Conservation (phyloP, 2,797 vertebrate species). For the Chelidonichthys spinosus region DNA sequence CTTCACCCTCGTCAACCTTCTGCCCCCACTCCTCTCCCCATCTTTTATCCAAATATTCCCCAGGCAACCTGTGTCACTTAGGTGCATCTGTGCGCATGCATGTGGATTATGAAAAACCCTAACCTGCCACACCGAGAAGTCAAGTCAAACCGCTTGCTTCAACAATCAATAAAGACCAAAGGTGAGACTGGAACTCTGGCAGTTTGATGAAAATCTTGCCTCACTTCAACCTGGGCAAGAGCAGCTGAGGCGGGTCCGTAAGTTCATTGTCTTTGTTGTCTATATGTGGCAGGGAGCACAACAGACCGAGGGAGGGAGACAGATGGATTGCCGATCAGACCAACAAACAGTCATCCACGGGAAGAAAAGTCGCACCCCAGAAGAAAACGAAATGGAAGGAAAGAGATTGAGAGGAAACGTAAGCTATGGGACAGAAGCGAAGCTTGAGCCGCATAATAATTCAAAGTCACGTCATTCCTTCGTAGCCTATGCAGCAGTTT, state of each 20-base stretch:
- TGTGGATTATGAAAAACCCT: conserved; percentile 12
- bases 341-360: conserved; percentile 15
- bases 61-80: conserved; percentile 9
- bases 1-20: conserved; percentile 13
- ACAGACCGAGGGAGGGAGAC: background rate
- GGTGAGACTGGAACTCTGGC: background rate
- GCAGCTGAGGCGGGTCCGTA: background rate
- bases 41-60: conserved; percentile 28
- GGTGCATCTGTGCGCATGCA: background rate
- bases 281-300: conserved; percentile 8
- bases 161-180: conserved; percentile 46
- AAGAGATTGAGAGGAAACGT: background rate
- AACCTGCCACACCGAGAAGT: conserved; percentile 8
- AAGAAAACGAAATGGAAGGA: conserved; percentile 13
- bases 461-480: conserved; percentile 61
- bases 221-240: conserved; percentile 24
- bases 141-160: conserved; percentile 42
- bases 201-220: conserved; percentile 37
- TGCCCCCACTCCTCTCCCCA: background rate
- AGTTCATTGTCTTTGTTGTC: conserved; percentile 33
- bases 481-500: conserved; percentile 51
- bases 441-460: conserved; percentile 56
- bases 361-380: background rate
- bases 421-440: conserved; percentile 18
- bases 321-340: conserved; percentile 28